These are phyloP conservation scores for Drosophila bunnanda DNA, from an alignment of 2,888 invertebrate species.

Conservation along the genomic window DNA sequence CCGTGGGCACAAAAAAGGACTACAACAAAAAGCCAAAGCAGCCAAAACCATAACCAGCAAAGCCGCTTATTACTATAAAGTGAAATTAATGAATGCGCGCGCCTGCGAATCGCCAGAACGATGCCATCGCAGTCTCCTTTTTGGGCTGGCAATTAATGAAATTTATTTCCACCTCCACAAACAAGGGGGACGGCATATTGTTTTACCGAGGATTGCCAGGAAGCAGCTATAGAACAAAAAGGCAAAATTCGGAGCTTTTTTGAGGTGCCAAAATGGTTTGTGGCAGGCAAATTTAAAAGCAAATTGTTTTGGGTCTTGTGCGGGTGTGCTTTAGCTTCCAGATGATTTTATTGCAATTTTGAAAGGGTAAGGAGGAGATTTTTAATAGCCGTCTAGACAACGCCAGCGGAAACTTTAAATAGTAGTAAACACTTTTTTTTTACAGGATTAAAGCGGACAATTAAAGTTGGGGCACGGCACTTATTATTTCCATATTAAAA, in stretches of 20 bases:
- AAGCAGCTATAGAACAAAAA: not conserved
- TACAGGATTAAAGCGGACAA: not conserved
- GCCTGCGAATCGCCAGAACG: slow-evolving; percentile 33
- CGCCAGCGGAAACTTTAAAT: slow-evolving; percentile 9
- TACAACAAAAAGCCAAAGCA: slow-evolving; percentile 23
- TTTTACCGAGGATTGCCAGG: slow-evolving; percentile 38
- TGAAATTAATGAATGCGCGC: slow-evolving; percentile 78
- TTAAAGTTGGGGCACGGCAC: slow-evolving; percentile 1
- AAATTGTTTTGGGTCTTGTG: slow-evolving; percentile 69
- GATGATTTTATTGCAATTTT: slow-evolving; percentile 64
- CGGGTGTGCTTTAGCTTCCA: slow-evolving; percentile 34
- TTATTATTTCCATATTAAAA: slow-evolving; percentile 19
- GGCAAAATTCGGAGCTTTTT: slow-evolving; percentile 25
- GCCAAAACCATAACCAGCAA: slow-evolving; percentile 68
- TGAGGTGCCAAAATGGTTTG: slow-evolving; percentile 32
- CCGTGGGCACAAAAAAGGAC: slow-evolving; percentile 36
- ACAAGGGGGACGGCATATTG: slow-evolving; percentile 56
- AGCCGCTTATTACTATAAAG: slow-evolving; percentile 82
- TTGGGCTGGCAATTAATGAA: slow-evolving; percentile 78
- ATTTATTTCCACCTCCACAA: slow-evolving; percentile 66
- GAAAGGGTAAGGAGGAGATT: slow-evolving; percentile 18
- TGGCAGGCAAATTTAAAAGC: slow-evolving; percentile 66
- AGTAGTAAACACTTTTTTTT: not conserved
- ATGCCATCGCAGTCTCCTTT: slow-evolving; percentile 46
- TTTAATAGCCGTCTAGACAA: slow-evolving; percentile 52